phyloP scores from a whole-genome alignment of 2,888 invertebrate genomes.

The Tuberolachnus salignus region DNA sequence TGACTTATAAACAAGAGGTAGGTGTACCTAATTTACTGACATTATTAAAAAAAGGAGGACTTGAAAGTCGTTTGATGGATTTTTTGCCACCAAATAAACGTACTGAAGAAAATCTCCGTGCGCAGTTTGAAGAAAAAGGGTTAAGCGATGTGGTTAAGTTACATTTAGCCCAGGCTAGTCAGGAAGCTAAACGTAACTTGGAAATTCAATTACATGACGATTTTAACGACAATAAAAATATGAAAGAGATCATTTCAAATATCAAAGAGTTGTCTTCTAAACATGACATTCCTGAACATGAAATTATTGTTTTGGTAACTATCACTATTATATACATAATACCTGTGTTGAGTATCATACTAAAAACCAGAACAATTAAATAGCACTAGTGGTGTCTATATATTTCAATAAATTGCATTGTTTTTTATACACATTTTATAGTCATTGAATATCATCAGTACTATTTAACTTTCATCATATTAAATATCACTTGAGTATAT shows the following conservation, averaged over 20 bases:
- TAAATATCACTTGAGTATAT: background rate
- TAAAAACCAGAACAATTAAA: no score
- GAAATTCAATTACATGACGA: slow-evolving; percentile 79
- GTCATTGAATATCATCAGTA: no score
- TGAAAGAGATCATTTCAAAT: slow-evolving; percentile 84
- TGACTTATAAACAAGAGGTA: slow-evolving; percentile 88
- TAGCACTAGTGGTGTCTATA: no score
- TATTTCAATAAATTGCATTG: no score
- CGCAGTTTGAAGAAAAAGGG: slow-evolving; percentile 79
- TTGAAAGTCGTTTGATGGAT: slow-evolving; percentile 82
- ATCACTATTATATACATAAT: no score
- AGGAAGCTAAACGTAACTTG: slow-evolving; percentile 80
- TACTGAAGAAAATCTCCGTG: slow-evolving; percentile 84
- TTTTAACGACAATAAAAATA: slow-evolving; percentile 83
- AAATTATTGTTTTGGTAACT: slow-evolving; percentile 83
- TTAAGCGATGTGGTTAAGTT: slow-evolving; percentile 75
- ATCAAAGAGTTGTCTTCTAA: slow-evolving; percentile 84
- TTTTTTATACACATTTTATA: no score
- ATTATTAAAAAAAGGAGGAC: slow-evolving; percentile 84
- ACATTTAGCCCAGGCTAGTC: slow-evolving; percentile 66
- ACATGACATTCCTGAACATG: slow-evolving; percentile 87
- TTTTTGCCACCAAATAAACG: slow-evolving; percentile 94
- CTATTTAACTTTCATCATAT: no score
- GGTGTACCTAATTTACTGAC: slow-evolving; percentile 85
- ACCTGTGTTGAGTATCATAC: no score